A percentile compares a stretch with the other conserved stretches of the same genome.
phyloP scores from a whole-genome alignment of 2,888 invertebrate species.

The Tiphia femorata region DNA sequence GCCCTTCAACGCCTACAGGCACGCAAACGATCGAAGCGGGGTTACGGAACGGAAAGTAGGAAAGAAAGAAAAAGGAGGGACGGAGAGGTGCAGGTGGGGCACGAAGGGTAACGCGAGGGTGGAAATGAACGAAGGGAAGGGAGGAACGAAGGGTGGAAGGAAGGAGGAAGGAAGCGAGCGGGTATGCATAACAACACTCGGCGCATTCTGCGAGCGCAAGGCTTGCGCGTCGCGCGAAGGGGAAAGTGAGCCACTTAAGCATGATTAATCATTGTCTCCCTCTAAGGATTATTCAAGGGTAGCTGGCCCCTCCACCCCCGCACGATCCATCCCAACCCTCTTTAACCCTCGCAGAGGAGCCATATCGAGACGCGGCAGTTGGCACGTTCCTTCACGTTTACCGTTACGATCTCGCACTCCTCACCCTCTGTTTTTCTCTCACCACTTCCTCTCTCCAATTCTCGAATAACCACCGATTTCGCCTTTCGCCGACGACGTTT shows the following conservation, averaged over 20 bases:
- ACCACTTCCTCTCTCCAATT: too few relatives aligned
- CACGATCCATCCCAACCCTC: neutral
- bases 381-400: neutral
- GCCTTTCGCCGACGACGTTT: too few relatives aligned
- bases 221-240: constrained; percentile 1
- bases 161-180: neutral
- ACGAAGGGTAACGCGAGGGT: neutral
- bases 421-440: too few relatives aligned
- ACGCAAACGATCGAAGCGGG: constrained; percentile 1
- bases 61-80: neutral
- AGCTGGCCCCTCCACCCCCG: neutral
- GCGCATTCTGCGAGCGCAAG: constrained; percentile 4
- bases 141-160: neutral
- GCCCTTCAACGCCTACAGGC: too few relatives aligned
- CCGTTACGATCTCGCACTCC: neutral
- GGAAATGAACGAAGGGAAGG: constrained; percentile 4
- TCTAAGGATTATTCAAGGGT: constrained; percentile 23
- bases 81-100: neutral
- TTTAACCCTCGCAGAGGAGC: neutral
- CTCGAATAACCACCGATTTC: too few relatives aligned
- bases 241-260: constrained; percentile 21
- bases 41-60: neutral
- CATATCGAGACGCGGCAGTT: too few relatives aligned
- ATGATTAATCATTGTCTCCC: constrained; percentile 31
- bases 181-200: too few relatives aligned